These are phyloP conservation scores for Steinernema khuongi DNA, from an alignment of 1,140 invertebrate species.

Conservation along the genomic window DNA sequence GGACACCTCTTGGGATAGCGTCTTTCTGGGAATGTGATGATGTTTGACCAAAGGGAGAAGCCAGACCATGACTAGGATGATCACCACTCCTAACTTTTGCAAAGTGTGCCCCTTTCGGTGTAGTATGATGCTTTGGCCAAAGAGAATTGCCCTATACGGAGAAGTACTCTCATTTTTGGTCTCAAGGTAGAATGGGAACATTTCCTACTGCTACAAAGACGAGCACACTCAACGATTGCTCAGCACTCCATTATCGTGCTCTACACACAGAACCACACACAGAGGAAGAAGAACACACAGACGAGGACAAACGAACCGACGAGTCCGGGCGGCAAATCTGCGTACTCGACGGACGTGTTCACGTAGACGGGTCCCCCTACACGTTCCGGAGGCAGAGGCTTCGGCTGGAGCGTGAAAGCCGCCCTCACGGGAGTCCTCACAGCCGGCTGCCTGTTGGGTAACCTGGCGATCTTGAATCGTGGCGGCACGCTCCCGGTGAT, in stretches of 20 bases:
- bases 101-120: too few species aligned
- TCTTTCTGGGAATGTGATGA: too few species aligned
- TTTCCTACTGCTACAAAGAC: too few species aligned
- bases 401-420: neutral
- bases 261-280: neutral
- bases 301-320: neutral
- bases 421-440: neutral
- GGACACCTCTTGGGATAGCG: too few species aligned
- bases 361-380: neutral
- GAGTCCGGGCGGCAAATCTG: neutral
- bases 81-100: too few species aligned
- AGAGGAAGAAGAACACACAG: neutral
- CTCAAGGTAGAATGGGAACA: too few species aligned
- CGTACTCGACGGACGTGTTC: neutral
- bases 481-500: neutral
- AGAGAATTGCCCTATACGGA: too few species aligned
- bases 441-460: neutral
- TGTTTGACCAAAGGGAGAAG: too few species aligned
- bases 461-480: neutral
- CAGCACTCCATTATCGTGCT: neutral
- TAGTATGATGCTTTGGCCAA: too few species aligned
- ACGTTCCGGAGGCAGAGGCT: neutral
- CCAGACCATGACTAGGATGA: too few species aligned
- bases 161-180: too few species aligned
- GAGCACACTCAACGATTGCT: too few species aligned